A percentile compares a stretch with the other conserved stretches of the same genome.
Evolutionary conservation across 1,140 invertebrate genomes (phyloP).

Genomic region (Physella acuta): DNA sequence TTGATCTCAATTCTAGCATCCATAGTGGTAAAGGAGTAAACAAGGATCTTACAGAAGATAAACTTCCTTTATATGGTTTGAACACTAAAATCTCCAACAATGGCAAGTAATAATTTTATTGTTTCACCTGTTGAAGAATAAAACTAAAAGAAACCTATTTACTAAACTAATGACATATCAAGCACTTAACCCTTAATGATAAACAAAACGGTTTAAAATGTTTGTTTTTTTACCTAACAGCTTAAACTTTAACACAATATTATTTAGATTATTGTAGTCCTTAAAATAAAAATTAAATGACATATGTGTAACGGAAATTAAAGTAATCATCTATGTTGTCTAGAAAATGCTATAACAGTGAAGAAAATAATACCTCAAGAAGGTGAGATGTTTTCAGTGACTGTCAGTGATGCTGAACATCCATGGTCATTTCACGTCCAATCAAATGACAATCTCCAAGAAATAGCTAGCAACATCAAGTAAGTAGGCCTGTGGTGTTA

Average conservation of each 20-base stretch:
- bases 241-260: neutral
- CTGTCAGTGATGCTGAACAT: neutral
- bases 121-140: too few species aligned
- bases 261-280: neutral
- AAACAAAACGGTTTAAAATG: too few species aligned
- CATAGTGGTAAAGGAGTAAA: too few species aligned
- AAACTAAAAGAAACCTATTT: too few species aligned
- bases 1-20: too few species aligned
- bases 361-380: neutral
- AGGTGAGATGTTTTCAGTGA: neutral
- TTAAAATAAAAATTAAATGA: neutral
- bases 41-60: too few species aligned
- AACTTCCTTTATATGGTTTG: too few species aligned
- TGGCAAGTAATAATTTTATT: too few species aligned
- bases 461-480: neutral
- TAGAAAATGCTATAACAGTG: neutral
- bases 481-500: neutral
- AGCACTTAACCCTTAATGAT: too few species aligned
- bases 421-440: slow-evolving; percentile 19
- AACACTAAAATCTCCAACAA: too few species aligned
- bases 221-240: too few species aligned
- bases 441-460: neutral
- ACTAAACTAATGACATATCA: too few species aligned
- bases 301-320: neutral
- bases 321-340: neutral